These are phyloP conservation scores for Fratercula arctica DNA, from an alignment of 2,797 vertebrate species.

Conservation along the genomic window DNA sequence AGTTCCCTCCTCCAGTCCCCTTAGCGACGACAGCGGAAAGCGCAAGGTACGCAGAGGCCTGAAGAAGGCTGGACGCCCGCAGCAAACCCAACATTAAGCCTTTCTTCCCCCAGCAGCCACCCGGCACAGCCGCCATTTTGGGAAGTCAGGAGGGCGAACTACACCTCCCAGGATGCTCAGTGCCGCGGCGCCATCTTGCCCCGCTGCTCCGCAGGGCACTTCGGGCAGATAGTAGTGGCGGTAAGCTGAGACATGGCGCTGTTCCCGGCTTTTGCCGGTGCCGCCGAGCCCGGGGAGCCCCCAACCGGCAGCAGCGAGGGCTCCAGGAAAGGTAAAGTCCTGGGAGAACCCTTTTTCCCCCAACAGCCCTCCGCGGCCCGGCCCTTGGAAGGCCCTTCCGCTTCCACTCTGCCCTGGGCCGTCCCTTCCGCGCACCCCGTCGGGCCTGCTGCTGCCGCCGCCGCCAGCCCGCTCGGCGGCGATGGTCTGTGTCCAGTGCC, in stretches of 20 bases:
- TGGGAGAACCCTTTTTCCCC: not conserved
- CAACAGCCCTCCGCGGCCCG: not conserved
- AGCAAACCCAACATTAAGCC: fast-evolving
- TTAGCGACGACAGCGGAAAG: no score
- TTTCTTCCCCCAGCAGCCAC: fast-evolving
- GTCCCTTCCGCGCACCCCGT: not conserved
- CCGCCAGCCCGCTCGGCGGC: not conserved
- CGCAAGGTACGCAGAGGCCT: fast-evolving
- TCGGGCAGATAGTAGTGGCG: not conserved
- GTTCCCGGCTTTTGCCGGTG: slow-evolving; percentile 70
- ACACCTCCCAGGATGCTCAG: slow-evolving; percentile 8
- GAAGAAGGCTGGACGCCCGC: fast-evolving
- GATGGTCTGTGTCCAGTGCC: fast-evolving
- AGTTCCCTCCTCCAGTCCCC: not conserved
- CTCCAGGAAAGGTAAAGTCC: slow-evolving; percentile 54
- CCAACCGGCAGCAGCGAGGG: not conserved
- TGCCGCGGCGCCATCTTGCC: slow-evolving; percentile 34
- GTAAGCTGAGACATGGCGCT: slow-evolving; percentile 56
- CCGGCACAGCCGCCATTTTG: not conserved
- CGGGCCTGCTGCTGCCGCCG: not conserved
- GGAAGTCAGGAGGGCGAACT: not conserved
- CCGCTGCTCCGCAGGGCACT: not conserved
- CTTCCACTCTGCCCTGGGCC: no score
- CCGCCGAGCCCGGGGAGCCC: not conserved
- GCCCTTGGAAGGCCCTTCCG: not conserved